Percentiles rank a stretch among this genome's conserved stretches.
These are phyloP conservation scores for Agrotis puta DNA, from an alignment of 2,888 invertebrate genomes.

Conservation along the genomic window DNA sequence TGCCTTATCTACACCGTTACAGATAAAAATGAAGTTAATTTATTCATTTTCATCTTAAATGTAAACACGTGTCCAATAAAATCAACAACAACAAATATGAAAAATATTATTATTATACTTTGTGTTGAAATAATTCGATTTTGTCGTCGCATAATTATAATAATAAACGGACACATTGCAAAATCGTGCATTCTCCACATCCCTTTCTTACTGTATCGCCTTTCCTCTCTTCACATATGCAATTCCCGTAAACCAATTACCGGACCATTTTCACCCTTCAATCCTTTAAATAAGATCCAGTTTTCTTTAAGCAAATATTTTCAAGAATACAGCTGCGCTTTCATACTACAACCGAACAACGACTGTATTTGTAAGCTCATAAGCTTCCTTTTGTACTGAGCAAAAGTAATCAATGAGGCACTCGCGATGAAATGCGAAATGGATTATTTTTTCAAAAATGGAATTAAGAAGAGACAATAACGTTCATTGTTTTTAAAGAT, in stretches of 20 bases:
- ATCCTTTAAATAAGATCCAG: slow-evolving; percentile 77
- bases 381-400: slow-evolving; percentile 70
- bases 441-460: slow-evolving; percentile 91
- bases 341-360: slow-evolving; percentile 63
- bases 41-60: slow-evolving; percentile 33
- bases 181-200: slow-evolving; percentile 80
- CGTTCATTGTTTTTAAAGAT: slow-evolving; percentile 90
- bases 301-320: slow-evolving; percentile 76
- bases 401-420: slow-evolving; percentile 81
- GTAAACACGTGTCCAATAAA: slow-evolving; percentile 38
- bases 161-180: slow-evolving; percentile 84
- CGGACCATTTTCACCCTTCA: slow-evolving; percentile 79
- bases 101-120: slow-evolving; percentile 50
- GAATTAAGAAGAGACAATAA: slow-evolving; percentile 91
- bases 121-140: slow-evolving; percentile 80
- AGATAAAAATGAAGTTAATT: slow-evolving; percentile 44
- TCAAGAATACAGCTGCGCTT: slow-evolving; percentile 82
- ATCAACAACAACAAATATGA: slow-evolving; percentile 44
- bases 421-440: slow-evolving; percentile 89
- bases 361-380: slow-evolving; percentile 65
- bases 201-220: slow-evolving; percentile 75
- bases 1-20: slow-evolving; percentile 32
- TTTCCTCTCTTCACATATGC: slow-evolving; percentile 80
- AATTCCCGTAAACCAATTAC: slow-evolving; percentile 84
- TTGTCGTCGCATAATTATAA: slow-evolving; percentile 84